These are phyloP conservation scores for Lepus oiostolus DNA, from an alignment of 2,797 vertebrate genomes.

Conservation along the genomic window DNA sequence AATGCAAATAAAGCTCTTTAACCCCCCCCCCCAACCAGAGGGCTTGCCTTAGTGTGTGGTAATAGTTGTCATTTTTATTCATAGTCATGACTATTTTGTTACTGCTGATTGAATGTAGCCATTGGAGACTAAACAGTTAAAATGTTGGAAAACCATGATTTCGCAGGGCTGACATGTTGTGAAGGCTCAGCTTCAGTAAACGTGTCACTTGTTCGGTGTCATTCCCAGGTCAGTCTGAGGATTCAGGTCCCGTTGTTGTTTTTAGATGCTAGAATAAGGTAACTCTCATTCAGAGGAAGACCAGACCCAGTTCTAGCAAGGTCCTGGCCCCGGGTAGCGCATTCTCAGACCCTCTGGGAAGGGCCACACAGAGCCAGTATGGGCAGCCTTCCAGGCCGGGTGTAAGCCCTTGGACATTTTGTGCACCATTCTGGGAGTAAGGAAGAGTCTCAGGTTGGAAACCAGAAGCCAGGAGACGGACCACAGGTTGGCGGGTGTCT, in stretches of 20 bases:
- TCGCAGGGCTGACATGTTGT: not conserved
- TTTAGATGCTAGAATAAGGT: constrained; percentile 8
- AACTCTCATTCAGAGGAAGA: not conserved
- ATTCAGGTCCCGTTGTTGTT: not conserved
- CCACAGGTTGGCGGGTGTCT: not conserved
- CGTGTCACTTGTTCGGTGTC: not conserved
- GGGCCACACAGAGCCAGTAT: rapidly evolving
- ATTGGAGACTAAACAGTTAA: constrained; percentile 7
- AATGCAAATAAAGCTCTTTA: not conserved
- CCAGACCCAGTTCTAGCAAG: not conserved
- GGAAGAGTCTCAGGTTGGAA: not conserved
- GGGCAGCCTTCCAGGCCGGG: not conserved
- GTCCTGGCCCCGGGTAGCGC: not conserved
- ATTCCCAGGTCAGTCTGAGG: not conserved
- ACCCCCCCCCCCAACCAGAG: not conserved
- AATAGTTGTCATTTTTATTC: not conserved
- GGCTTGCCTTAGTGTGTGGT: not conserved
- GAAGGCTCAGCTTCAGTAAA: not conserved
- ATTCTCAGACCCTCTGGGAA: not conserved
- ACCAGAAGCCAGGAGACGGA: not conserved
- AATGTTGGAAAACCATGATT: not conserved
- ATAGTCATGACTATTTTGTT: not conserved
- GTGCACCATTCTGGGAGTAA: not conserved
- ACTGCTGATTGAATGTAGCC: not conserved
- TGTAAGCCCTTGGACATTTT: not conserved